These are phyloP conservation scores for Ophraella communa DNA, from an alignment of 2,888 invertebrate species.

Conservation along the genomic window DNA sequence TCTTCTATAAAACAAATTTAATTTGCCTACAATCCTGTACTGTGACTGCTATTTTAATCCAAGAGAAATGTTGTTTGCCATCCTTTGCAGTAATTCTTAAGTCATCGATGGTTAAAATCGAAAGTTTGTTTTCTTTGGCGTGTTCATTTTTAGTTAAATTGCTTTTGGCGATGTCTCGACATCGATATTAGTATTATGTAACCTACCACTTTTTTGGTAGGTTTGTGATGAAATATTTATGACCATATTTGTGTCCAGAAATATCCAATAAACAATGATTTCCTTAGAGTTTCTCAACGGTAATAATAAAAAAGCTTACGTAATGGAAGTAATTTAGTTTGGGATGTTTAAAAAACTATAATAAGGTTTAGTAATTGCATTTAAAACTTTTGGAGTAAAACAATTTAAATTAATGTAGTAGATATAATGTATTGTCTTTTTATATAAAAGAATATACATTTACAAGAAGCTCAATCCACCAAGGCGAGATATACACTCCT, in stretches of 20 bases:
- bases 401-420: too few species aligned
- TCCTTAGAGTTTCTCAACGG: neutral
- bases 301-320: neutral
- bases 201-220: neutral
- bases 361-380: too few species aligned
- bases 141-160: slow-evolving; percentile 23
- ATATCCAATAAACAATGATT: neutral
- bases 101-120: slow-evolving; percentile 23
- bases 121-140: slow-evolving; percentile 20
- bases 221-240: neutral
- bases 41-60: neutral
- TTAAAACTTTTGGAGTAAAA: too few species aligned
- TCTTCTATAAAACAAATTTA: too few species aligned
- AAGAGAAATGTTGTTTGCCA: neutral
- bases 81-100: neutral
- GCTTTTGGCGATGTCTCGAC: slow-evolving; percentile 22
- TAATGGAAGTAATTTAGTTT: too few species aligned
- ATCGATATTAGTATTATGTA: slow-evolving; percentile 14
- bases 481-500: too few species aligned
- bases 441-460: too few species aligned
- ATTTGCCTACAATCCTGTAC: neutral
- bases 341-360: too few species aligned
- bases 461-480: too few species aligned
- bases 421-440: too few species aligned
- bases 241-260: neutral